Evolutionary conservation across 2,888 invertebrate species (phyloP).

Genomic region (Junonia oenone): DNA sequence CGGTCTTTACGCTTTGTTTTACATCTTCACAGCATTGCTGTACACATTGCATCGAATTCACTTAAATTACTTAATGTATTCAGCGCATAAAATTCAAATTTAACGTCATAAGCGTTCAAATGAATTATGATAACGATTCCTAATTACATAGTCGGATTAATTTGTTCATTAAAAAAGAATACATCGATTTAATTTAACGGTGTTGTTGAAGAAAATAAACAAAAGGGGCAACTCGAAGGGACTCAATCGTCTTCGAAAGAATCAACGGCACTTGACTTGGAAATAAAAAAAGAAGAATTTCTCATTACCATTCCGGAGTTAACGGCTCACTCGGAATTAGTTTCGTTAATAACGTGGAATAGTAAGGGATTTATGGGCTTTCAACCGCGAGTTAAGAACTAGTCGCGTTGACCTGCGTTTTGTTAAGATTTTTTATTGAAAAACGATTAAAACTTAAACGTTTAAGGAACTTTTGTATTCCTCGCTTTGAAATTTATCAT

Average conservation of each 20-base stretch:
- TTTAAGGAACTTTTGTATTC: no score
- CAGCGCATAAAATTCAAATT: background rate
- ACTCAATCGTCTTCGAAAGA: constrained; percentile 28
- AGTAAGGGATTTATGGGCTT: constrained; percentile 51
- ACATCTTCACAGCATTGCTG: background rate
- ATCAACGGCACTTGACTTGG: constrained; percentile 25
- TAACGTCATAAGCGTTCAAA: background rate
- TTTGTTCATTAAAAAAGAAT: constrained; percentile 4
- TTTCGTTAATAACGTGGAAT: constrained; percentile 52
- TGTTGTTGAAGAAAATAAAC: constrained; percentile 14
- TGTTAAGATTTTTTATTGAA: background rate
- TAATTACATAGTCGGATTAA: constrained; percentile 2
- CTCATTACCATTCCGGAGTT: constrained; percentile 53
- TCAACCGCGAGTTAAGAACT: constrained; percentile 18
- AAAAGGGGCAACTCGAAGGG: no score
- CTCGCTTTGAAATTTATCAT: no score
- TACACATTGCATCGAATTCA: background rate
- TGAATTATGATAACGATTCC: constrained; percentile 3
- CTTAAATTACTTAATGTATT: constrained; percentile 3
- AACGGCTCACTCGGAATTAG: constrained; percentile 56
- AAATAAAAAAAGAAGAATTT: constrained; percentile 38
- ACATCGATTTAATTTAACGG: constrained; percentile 1
- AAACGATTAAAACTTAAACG: no score
- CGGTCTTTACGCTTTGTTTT: background rate
- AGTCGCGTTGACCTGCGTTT: background rate